A percentile compares a stretch with the other conserved stretches of the same genome.
These are phyloP conservation scores for Cheilosia vernalis DNA, from an alignment of 2,888 invertebrate species.

Conservation along the genomic window DNA sequence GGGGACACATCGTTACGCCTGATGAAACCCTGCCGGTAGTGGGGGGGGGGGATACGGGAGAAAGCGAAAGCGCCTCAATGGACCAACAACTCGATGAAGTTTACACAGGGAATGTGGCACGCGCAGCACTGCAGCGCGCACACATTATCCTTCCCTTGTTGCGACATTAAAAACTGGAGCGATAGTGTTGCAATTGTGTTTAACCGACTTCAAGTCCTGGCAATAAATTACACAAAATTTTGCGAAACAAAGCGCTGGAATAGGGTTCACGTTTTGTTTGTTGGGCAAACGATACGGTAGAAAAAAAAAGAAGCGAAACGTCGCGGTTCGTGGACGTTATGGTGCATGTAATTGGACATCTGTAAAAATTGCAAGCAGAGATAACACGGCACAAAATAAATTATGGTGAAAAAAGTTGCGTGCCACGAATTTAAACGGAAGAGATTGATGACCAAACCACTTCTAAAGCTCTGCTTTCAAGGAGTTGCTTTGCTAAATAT, in stretches of 20 bases:
- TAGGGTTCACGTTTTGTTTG: slow-evolving; percentile 69
- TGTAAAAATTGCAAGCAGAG: slow-evolving; percentile 71
- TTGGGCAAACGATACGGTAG: slow-evolving; percentile 31
- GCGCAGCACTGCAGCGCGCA: slow-evolving; percentile 70
- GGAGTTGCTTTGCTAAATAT: too few relatives aligned
- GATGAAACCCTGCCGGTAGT: slow-evolving; percentile 47
- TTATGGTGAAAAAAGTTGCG: slow-evolving; percentile 41
- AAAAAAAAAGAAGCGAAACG: slow-evolving; percentile 5
- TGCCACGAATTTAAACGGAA: slow-evolving; percentile 59
- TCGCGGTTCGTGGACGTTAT: slow-evolving; percentile 69
- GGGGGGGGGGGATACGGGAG: slow-evolving; percentile 6
- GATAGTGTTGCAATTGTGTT: slow-evolving; percentile 75
- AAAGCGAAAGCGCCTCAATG: slow-evolving; percentile 57
- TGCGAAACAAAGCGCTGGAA: slow-evolving; percentile 66
- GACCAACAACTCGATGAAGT: slow-evolving; percentile 61
- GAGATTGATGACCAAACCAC: slow-evolving; percentile 56
- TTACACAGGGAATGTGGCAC: slow-evolving; percentile 69
- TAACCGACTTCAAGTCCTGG: slow-evolving; percentile 75
- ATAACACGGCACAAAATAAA: slow-evolving; percentile 63
- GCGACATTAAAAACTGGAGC: slow-evolving; percentile 72
- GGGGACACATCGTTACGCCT: slow-evolving; percentile 39
- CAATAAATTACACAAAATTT: slow-evolving; percentile 70
- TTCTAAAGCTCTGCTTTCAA: slow-evolving; percentile 1
- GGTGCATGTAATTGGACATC: slow-evolving; percentile 75
- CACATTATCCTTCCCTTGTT: slow-evolving; percentile 69